Base-by-base conservation (phyloP, 35 echinoderm and acorn worm genomes). In the Strongylocentrotus purpuratus region DNA sequence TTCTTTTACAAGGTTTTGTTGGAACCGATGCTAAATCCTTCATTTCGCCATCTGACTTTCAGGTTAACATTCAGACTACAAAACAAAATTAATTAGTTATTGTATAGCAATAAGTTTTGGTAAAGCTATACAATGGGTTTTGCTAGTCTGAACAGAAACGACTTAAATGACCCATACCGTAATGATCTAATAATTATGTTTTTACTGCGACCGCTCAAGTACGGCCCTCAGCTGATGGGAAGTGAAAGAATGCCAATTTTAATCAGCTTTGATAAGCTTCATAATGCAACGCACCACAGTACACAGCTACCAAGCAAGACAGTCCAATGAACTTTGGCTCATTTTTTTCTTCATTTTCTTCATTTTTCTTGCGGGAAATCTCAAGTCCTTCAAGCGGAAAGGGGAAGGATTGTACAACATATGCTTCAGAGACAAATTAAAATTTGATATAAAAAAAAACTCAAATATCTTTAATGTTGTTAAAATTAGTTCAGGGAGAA, bases 221-320 rank as follows among this genome's bases (percentile, higher is more conserved):
- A 78, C 20, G 28, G 65, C 5, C 20, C 20, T 28, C 45, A 33
- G 87, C 87, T 41, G 45, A 89, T 46, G 87, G 45, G 87, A 13
- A 89, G 87, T 14, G 87, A 89, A 89, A 89, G n/a, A 89, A 89
- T 45, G 87, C 33, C 87, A 89, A 15, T 41, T 18, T 89, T 33
- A 89, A 89, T 89, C 87, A 46, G 33, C 2, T 33, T 46, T 33
- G 32, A 46, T 46, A 22, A 41, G 87, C 87, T 31, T 89, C 87
- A 28, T 9, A 31, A 35, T 88, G 87, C 32, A 88, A 28, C 13
- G 31, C 87, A n/a, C 7, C 20, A 18, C 65, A 18, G 25, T 78
- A 59, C 9, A 59, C 9, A 17, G 52, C 28, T 28, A 78, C 7
- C 65, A 28, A 78, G 28, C 22, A n/a, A 78, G 65, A 78, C 65